A percentile compares a stretch with the other conserved stretches of the same genome.
Conservation (phyloP, 2,888 invertebrate genomes). For the Papilio elwesi region DNA sequence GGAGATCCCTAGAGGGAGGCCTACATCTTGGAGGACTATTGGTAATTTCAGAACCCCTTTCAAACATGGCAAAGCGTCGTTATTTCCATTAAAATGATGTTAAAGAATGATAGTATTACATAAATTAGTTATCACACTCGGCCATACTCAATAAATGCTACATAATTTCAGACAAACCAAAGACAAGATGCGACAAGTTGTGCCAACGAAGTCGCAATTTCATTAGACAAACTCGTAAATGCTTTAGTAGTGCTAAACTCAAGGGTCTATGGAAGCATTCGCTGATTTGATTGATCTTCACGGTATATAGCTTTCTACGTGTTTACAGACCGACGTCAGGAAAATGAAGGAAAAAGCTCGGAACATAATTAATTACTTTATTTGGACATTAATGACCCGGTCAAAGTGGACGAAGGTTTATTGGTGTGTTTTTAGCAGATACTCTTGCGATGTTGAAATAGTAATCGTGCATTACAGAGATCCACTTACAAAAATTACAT, state of each 20-base stretch:
- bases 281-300: constrained; percentile 81
- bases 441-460: constrained; percentile 38
- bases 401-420: constrained; percentile 76
- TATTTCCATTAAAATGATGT: background rate
- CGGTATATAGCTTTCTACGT: constrained; percentile 65
- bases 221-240: constrained; percentile 70
- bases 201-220: constrained; percentile 48
- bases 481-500: constrained; percentile 36
- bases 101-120: constrained; percentile 6
- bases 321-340: constrained; percentile 74
- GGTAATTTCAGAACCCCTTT: background rate
- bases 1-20: too few species aligned
- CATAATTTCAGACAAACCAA: constrained; percentile 34
- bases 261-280: constrained; percentile 62
- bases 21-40: background rate
- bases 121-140: constrained; percentile 15
- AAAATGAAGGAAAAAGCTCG: constrained; percentile 75
- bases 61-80: constrained; percentile 44
- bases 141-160: background rate
- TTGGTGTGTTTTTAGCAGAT: constrained; percentile 66
- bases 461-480: constrained; percentile 25
- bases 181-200: constrained; percentile 42
- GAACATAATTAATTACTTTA: constrained; percentile 82
- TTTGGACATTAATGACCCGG: constrained; percentile 82
- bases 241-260: constrained; percentile 70